These are phyloP conservation scores for Nasalis larvatus DNA, from an alignment of 2,113 vertebrate species.

Conservation along the genomic window DNA sequence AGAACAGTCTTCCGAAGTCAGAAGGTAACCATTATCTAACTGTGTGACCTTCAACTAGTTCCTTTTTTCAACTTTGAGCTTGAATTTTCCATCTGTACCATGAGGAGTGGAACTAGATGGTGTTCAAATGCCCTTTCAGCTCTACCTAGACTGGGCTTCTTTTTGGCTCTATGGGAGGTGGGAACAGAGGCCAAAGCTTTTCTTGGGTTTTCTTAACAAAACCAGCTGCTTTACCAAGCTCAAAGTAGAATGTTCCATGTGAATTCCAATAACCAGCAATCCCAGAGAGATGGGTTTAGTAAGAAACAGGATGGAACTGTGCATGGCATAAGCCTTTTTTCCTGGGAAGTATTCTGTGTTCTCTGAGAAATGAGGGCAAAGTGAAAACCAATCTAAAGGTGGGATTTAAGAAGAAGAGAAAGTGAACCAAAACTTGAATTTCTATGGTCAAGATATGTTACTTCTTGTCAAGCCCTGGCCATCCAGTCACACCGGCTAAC, in stretches of 20 bases:
- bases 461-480: background rate
- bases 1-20: background rate
- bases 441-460: conserved; percentile 11
- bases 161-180: background rate
- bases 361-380: conserved; percentile 1
- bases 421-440: conserved; percentile 28
- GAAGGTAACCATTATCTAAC: conserved; percentile 13
- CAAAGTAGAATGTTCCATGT: background rate
- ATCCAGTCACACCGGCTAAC: background rate
- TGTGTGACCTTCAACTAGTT: conserved; percentile 1
- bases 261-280: conserved; percentile 20
- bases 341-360: background rate
- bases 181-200: conserved; percentile 16
- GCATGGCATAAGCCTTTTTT: background rate
- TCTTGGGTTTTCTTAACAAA: conserved; percentile 44
- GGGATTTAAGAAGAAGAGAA: background rate
- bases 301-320: conserved; percentile 17
- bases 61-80: conserved; percentile 4
- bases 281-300: conserved; percentile 2
- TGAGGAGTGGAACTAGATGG: background rate
- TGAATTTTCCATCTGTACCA: conserved; percentile 46
- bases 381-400: background rate
- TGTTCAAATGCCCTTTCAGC: background rate
- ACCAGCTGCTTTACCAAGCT: conserved; percentile 29
- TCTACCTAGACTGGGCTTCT: background rate